Evolutionary conservation across 2,888 invertebrate species (phyloP).

Genomic region (Venusia cambrica): DNA sequence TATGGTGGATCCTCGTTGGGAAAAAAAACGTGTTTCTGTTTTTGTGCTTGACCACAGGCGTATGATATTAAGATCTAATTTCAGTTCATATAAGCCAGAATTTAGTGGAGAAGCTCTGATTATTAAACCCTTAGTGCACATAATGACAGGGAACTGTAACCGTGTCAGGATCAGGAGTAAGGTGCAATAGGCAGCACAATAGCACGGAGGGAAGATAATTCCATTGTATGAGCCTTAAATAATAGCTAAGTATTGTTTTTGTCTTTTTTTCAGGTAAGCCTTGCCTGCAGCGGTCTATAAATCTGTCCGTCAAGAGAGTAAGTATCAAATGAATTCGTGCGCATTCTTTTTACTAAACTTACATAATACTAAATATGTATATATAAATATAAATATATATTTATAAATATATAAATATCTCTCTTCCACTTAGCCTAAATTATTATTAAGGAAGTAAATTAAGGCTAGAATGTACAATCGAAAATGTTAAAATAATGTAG

Average conservation of each 20-base stretch:
- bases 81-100: no score
- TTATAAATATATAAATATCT: no score
- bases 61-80: no score
- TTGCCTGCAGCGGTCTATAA: conserved; percentile 24
- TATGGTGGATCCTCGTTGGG: no score
- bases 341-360: conserved; percentile 3
- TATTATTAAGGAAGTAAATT: no score
- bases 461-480: no score
- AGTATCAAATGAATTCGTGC: conserved; percentile 14
- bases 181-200: conserved; percentile 34
- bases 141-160: conserved; percentile 26
- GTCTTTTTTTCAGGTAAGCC: conserved; percentile 31
- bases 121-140: conserved; percentile 22
- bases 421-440: no score
- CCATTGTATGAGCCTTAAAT: conserved; percentile 32
- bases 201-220: conserved; percentile 29
- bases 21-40: no score
- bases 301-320: conserved; percentile 30
- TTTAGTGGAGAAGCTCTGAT: conserved; percentile 18
- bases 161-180: conserved; percentile 24
- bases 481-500: no score
- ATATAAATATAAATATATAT: no score
- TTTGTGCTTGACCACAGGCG: no score
- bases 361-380: no score
- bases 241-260: conserved; percentile 29